These are phyloP conservation scores for Synaphobranchus kaupii DNA, from an alignment of 2,797 vertebrate genomes.

Conservation along the genomic window DNA sequence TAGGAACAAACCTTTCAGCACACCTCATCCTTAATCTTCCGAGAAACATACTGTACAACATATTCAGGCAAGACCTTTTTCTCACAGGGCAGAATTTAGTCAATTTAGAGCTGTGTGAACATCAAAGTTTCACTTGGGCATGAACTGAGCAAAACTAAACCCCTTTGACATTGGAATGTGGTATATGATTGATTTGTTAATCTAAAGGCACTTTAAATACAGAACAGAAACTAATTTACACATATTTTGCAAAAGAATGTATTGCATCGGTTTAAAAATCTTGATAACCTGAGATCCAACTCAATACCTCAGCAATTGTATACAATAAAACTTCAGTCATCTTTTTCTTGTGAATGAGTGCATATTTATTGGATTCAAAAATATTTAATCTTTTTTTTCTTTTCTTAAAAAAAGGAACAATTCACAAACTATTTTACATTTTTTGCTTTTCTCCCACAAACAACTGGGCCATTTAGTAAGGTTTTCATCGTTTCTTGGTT, in stretches of 20 bases:
- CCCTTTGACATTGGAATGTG: background rate
- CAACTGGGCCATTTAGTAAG: background rate
- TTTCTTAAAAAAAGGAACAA: conserved; percentile 27
- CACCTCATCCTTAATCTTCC: background rate
- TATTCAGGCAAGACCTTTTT: background rate
- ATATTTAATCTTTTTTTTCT: conserved; percentile 26
- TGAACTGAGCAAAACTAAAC: background rate
- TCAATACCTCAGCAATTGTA: background rate
- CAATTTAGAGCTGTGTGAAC: background rate
- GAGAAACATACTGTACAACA: background rate
- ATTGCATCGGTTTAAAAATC: background rate
- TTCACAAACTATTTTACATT: conserved; percentile 33
- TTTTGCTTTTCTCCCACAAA: background rate
- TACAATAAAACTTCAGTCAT: background rate
- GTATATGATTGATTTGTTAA: background rate
- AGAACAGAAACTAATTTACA: background rate
- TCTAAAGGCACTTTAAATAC: background rate
- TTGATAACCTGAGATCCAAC: background rate
- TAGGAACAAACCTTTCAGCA: background rate
- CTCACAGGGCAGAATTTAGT: background rate
- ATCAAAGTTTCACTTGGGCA: background rate
- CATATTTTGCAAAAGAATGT: background rate
- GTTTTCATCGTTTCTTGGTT: conserved; percentile 9
- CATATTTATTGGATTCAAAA: conserved; percentile 43
- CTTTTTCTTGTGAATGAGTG: conserved; percentile 31